These are phyloP conservation scores for Dicaeum eximium DNA, from an alignment of 2,113 vertebrate species.

Conservation along the genomic window DNA sequence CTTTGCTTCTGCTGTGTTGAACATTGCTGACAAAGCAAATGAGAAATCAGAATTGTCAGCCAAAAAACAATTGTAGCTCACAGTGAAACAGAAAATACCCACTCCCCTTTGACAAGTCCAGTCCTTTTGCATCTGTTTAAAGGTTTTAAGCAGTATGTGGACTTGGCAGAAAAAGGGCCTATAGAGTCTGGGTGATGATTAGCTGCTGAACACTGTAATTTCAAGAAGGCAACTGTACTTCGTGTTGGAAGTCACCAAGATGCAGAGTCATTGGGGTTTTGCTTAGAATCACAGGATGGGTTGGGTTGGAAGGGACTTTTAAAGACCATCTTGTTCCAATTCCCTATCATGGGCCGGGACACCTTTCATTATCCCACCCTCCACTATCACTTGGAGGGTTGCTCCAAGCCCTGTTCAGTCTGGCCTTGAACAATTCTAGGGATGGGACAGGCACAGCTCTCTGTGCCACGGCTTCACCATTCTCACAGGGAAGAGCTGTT, in stretches of 20 bases:
- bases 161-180: neutral
- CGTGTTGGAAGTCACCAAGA: neutral
- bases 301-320: neutral
- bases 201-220: neutral
- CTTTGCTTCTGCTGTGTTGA: neutral
- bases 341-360: neutral
- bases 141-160: neutral
- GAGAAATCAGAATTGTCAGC: neutral
- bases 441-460: neutral
- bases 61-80: neutral
- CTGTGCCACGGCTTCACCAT: neutral
- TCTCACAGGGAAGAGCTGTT: neutral
- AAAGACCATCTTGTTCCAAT: fast-evolving
- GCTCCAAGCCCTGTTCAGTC: neutral
- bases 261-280: neutral
- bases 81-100: neutral
- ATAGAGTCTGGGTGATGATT: neutral
- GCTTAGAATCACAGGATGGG: neutral
- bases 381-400: no score
- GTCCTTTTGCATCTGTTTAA: neutral
- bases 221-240: neutral
- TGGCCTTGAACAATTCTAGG: neutral
- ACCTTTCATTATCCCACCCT: no score
- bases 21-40: neutral
- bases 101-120: conserved; percentile 1